Evolutionary conservation across 2,113 vertebrate species (phyloP).

Genomic region (Gopherus flavomarginatus): DNA sequence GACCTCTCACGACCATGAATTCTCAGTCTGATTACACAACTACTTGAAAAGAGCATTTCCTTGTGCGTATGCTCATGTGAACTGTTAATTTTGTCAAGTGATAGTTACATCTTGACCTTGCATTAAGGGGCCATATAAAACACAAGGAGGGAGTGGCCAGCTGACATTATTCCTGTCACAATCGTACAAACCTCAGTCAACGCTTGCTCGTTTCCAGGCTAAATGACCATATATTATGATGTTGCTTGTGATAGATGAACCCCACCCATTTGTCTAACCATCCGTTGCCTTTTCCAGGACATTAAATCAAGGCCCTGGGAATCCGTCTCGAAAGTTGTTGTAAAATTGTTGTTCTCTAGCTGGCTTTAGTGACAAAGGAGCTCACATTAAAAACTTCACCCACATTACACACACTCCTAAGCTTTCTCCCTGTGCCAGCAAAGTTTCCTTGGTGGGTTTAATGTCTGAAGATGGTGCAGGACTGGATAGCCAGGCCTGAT

Average conservation of each 20-base stretch:
- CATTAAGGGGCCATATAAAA: background rate
- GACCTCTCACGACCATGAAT: background rate
- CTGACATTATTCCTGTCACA: background rate
- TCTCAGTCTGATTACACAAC: background rate
- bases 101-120: background rate
- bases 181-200: background rate
- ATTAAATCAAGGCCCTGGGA: background rate
- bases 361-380: background rate
- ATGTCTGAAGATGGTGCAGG: background rate
- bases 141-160: background rate
- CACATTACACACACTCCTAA: background rate
- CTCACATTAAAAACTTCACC: background rate
- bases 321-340: background rate
- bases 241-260: background rate
- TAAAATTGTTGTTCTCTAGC: background rate
- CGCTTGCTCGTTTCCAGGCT: background rate
- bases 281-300: accelerated
- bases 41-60: background rate
- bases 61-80: background rate
- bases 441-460: background rate
- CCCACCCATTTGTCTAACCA: background rate
- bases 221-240: background rate
- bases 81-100: background rate
- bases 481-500: background rate
- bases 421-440: background rate